phyloP scores from a whole-genome alignment of 2,888 invertebrate genomes.

The Brenthis ino region DNA sequence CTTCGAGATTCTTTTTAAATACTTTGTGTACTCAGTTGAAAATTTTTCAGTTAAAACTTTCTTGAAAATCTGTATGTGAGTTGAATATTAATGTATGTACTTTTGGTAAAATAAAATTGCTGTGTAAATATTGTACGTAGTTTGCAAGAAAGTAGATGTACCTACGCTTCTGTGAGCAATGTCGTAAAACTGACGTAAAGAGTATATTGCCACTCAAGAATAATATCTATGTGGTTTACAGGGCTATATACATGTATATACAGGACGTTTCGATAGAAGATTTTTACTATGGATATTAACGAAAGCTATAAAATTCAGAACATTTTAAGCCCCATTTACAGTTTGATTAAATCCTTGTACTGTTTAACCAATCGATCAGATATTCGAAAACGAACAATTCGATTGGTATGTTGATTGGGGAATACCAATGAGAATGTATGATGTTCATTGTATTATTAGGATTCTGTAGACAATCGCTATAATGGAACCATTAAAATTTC shows the following conservation, averaged over 20 bases:
- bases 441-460: too few species aligned
- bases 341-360: background rate
- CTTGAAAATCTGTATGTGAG: too few species aligned
- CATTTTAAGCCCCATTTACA: background rate
- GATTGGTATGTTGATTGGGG: background rate
- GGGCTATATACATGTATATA: conserved; percentile 1
- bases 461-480: too few species aligned
- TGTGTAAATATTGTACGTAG: background rate
- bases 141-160: background rate
- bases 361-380: background rate
- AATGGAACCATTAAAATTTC: too few species aligned
- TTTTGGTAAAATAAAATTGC: background rate
- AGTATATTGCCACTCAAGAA: conserved; percentile 21
- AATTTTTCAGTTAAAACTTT: too few species aligned
- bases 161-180: conserved; percentile 7
- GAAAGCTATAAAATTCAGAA: conserved; percentile 12
- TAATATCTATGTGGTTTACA: conserved; percentile 13
- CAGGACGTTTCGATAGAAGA: background rate
- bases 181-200: conserved; percentile 29
- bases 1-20: too few species aligned
- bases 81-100: too few species aligned
- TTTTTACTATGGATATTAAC: conserved; percentile 9
- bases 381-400: background rate
- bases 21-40: too few species aligned
- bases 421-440: background rate